These are phyloP conservation scores for Phrynosoma blainvillii DNA, from an alignment of 2,113 vertebrate species.

Conservation along the genomic window DNA sequence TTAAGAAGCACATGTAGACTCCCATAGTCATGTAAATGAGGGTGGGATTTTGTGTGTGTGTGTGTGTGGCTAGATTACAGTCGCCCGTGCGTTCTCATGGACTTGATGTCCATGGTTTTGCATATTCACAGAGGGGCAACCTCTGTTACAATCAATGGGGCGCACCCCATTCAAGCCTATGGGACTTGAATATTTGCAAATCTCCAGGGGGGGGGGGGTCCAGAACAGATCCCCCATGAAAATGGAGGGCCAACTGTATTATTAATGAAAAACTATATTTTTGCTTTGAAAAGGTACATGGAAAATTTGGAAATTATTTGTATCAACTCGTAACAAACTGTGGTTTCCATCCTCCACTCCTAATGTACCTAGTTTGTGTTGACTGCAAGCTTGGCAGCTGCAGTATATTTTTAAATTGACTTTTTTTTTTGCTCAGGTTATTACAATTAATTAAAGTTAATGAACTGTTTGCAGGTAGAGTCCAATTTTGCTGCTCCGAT, in stretches of 20 bases:
- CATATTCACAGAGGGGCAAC: no score
- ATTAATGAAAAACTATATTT: background rate
- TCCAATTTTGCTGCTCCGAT: conserved; percentile 20
- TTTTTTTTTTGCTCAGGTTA: conserved; percentile 34
- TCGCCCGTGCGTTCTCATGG: no score
- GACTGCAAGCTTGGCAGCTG: conserved; percentile 39
- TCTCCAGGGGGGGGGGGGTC: no score
- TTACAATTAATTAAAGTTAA: conserved; percentile 19
- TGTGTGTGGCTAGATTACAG: no score
- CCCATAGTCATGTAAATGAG: background rate
- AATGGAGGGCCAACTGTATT: background rate
- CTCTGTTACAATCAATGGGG: no score
- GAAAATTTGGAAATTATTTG: background rate
- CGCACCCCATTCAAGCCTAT: no score
- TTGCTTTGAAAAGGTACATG: background rate
- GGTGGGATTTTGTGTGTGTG: background rate
- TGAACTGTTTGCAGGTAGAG: conserved; percentile 28
- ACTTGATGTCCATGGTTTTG: no score
- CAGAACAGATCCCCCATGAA: no score
- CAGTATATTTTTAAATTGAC: conserved; percentile 22
- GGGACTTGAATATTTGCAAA: no score
- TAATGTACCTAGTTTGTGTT: background rate
- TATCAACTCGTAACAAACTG: background rate
- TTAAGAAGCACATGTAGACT: background rate
- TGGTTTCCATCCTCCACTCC: background rate